These are phyloP conservation scores for Amia ocellicauda DNA, from an alignment of 2,113 vertebrate genomes.

Conservation along the genomic window DNA sequence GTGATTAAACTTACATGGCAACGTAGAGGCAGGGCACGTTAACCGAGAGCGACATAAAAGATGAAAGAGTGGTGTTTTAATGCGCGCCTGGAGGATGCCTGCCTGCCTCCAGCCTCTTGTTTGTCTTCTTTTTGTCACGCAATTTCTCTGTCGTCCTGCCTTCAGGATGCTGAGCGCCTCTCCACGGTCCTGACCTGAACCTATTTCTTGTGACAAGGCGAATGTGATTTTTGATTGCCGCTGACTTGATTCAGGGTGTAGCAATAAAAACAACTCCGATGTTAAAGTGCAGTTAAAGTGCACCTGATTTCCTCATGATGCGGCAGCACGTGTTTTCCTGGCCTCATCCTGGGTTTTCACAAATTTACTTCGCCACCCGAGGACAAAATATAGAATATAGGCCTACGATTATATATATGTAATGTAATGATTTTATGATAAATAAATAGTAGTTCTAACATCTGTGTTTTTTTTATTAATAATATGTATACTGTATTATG, in stretches of 20 bases:
- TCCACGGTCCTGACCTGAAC: neutral
- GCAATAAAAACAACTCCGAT: slow-evolving; percentile 21
- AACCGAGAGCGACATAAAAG: slow-evolving; percentile 35
- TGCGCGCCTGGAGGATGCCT: slow-evolving; percentile 38
- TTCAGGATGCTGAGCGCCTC: neutral
- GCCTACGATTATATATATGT: too few species aligned
- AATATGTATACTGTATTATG: too few species aligned
- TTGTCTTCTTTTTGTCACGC: slow-evolving; percentile 51
- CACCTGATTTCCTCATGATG: slow-evolving; percentile 30
- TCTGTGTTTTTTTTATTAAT: too few species aligned
- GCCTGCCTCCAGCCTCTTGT: slow-evolving; percentile 25
- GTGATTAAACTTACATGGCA: slow-evolving; percentile 50
- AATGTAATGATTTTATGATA: too few species aligned
- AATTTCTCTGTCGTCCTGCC: slow-evolving; percentile 29
- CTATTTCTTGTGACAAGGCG: slow-evolving; percentile 23
- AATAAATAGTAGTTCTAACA: too few species aligned
- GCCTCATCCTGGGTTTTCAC: too few species aligned
- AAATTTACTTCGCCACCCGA: too few species aligned
- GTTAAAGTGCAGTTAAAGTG: slow-evolving; percentile 19
- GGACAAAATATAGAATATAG: too few species aligned
- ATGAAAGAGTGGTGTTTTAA: slow-evolving; percentile 45
- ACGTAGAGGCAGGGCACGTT: slow-evolving; percentile 25
- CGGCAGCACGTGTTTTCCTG: slow-evolving; percentile 1
- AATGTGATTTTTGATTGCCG: slow-evolving; percentile 19
- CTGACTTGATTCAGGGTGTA: slow-evolving; percentile 13